Base-by-base conservation (phyloP, 2,113 vertebrate species). In the Mohoua ochrocephala region DNA sequence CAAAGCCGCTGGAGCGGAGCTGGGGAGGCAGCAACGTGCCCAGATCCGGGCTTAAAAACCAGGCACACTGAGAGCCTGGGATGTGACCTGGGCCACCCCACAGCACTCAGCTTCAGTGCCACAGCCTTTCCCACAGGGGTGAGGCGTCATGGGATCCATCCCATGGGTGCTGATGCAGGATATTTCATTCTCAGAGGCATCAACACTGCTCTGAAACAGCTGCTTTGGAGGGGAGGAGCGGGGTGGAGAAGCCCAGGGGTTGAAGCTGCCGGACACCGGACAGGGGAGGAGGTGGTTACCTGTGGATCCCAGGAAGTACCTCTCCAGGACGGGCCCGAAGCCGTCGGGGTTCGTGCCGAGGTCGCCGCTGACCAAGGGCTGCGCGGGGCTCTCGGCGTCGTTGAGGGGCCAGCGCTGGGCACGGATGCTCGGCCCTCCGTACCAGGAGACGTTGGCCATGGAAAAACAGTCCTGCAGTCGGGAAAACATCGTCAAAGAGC, bases 381-480 rank as follows among this genome's bases (percentile, higher is more conserved):
- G 99, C 6, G 97, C 95, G 1, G 91, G 98, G 91, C 98, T 96
- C 41, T 99, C 97, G 8, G 98, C 97, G 1, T 95, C 49, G 1
- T 99, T 99, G 73, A 99, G 98, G 0, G 99, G 99, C 99, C 45
- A 45, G 45, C 45, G 98, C 92, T 98, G 98, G 44, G 98, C 97
- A 3, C 27, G 97, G 56, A 98, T 63, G 53, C 98, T 98, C 3
- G 97, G 98, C 13, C 99, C 99, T 4, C 99, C 99, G 0, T 99
- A 99, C 99, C 99, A 99, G 41, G 98, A 99, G 59, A 99, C 53
- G 7, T 99, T 99, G 47, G 93, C 95, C 99, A 99, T 99, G 84
- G 99, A 99, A 95, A 99, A 99, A 89, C 99, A 99, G 54, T 99
- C 98, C 99, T 99, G 97, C 44, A 54, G 93, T 63, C 77, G 3